A percentile compares a stretch with the other conserved stretches of the same genome.
These are phyloP conservation scores for Sylvia atricapilla DNA, from an alignment of 2,113 vertebrate genomes.

Conservation along the genomic window DNA sequence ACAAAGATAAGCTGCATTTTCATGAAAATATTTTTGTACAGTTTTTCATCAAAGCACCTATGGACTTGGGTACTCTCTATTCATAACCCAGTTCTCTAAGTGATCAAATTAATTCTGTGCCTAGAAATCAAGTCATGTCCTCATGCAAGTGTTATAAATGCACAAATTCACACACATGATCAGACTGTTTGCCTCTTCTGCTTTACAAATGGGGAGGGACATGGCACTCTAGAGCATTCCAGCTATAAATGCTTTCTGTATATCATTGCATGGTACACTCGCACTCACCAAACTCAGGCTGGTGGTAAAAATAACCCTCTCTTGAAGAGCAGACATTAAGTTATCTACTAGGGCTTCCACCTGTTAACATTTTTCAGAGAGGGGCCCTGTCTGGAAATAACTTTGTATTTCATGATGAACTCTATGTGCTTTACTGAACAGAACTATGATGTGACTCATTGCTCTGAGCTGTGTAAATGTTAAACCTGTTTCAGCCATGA, in stretches of 20 bases:
- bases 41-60: background rate
- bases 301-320: constrained; percentile 54
- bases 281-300: constrained; percentile 10
- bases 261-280: constrained; percentile 8
- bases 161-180: background rate
- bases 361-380: constrained; percentile 63
- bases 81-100: background rate
- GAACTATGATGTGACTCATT: constrained; percentile 17
- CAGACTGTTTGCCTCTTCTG: background rate
- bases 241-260: constrained; percentile 24
- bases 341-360: constrained; percentile 55
- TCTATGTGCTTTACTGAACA: background rate
- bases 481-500: background rate
- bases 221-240: background rate
- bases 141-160: background rate
- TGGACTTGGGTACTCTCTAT: background rate
- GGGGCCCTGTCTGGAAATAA: constrained; percentile 40
- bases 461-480: constrained; percentile 8
- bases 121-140: background rate
- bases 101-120: background rate
- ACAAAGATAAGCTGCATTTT: background rate
- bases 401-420: constrained; percentile 20
- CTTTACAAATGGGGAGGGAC: constrained; percentile 1
- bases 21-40: background rate
- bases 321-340: constrained; percentile 45